A percentile compares a stretch with the other conserved stretches of the same genome.
Evolutionary conservation across 2,113 vertebrate genomes (phyloP).

Genomic region (Platichthys flesus): DNA sequence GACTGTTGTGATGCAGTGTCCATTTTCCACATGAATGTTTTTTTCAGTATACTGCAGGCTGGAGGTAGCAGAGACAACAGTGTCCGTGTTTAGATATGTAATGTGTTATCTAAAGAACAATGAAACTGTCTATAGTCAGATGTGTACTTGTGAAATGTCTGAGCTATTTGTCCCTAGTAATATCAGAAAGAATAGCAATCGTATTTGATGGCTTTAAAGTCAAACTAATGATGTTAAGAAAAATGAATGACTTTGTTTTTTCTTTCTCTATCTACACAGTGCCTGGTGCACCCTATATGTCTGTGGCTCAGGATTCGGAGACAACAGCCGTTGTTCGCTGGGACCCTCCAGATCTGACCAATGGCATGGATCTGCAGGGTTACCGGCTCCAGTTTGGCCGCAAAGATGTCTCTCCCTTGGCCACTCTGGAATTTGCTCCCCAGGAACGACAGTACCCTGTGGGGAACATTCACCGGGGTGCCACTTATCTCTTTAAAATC

Average conservation of each 20-base stretch:
- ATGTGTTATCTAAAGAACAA: background rate
- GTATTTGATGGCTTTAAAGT: background rate
- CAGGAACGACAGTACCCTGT: constrained; percentile 87
- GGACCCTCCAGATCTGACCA: constrained; percentile 87
- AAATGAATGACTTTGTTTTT: background rate
- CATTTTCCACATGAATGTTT: background rate
- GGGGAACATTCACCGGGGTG: constrained; percentile 88
- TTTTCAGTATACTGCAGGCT: background rate
- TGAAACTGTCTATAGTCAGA: background rate
- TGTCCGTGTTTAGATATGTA: background rate
- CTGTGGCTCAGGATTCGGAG: constrained; percentile 89
- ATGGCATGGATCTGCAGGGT: constrained; percentile 88
- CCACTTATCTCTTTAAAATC: constrained; percentile 93
- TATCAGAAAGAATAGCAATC: too few relatives aligned
- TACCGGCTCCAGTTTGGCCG: constrained; percentile 96
- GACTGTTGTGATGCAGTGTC: too few relatives aligned
- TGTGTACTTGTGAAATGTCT: background rate
- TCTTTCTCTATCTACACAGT: constrained; percentile 74
- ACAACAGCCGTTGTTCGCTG: constrained; percentile 90
- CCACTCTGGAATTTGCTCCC: constrained; percentile 90
- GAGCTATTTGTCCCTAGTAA: too few relatives aligned
- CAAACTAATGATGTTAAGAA: too few relatives aligned
- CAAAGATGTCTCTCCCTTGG: constrained; percentile 86
- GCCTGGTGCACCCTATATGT: constrained; percentile 91
- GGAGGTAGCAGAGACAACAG: background rate